Evolutionary conservation across 2,888 invertebrate genomes (phyloP).

Genomic region (Drosophila quasianomalipes): DNA sequence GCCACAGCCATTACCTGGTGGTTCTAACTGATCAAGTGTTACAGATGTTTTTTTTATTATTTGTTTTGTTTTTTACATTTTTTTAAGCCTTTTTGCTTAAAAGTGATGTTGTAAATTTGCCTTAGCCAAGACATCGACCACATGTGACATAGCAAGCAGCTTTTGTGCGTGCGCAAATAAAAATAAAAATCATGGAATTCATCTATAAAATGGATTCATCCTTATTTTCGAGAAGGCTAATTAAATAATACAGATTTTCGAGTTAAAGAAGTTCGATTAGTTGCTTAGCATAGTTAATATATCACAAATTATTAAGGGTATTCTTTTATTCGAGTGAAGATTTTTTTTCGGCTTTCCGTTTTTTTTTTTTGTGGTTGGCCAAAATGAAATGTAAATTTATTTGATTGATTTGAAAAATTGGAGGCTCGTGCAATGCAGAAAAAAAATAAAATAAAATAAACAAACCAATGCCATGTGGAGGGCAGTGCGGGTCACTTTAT

Average conservation of each 20-base stretch:
- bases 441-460: background rate
- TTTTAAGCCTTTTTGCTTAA: background rate
- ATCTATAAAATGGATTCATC: no score
- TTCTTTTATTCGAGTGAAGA: background rate
- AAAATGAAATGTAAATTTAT: conserved; percentile 55
- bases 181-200: background rate
- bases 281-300: background rate
- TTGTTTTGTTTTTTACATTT: conserved; percentile 4
- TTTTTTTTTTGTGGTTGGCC: background rate
- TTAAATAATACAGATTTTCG: no score
- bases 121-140: conserved; percentile 36
- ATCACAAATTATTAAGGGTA: conserved; percentile 1
- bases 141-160: conserved; percentile 23
- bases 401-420: conserved; percentile 56
- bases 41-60: background rate
- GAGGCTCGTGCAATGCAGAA: conserved; percentile 10
- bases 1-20: conserved; percentile 46
- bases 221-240: background rate
- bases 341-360: background rate
- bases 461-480: conserved; percentile 52
- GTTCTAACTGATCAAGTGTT: conserved; percentile 33
- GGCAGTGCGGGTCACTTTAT: conserved; percentile 49
- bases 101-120: conserved; percentile 21
- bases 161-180: conserved; percentile 15
- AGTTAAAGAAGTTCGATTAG: background rate